These are phyloP conservation scores for Microchrysa polita DNA, from an alignment of 2,888 invertebrate species.

Conservation along the genomic window DNA sequence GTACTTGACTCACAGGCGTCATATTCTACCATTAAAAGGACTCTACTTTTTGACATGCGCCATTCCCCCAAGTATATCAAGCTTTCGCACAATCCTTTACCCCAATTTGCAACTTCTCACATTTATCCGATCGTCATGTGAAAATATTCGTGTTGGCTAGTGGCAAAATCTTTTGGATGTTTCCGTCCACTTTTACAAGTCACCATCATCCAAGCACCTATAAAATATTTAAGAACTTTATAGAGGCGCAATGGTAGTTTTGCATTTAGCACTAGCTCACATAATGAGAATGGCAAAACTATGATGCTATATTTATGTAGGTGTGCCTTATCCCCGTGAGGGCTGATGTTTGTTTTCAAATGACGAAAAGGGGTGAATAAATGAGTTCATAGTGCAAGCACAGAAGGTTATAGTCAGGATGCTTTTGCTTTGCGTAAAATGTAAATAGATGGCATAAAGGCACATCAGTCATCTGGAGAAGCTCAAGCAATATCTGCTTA, in stretches of 20 bases:
- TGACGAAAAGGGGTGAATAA: neutral
- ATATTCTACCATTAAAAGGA: neutral
- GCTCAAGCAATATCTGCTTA: constrained; percentile 7
- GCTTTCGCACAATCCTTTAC: constrained; percentile 9
- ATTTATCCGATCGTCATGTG: neutral
- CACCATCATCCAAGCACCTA: constrained; percentile 1
- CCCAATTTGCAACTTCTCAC: constrained; percentile 12
- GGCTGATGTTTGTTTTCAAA: neutral
- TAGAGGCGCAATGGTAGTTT: neutral
- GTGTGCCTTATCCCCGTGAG: neutral
- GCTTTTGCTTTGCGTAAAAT: constrained; percentile 4
- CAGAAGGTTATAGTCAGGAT: constrained; percentile 1
- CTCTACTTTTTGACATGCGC: constrained; percentile 14
- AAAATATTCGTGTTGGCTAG: neutral
- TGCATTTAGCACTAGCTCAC: neutral
- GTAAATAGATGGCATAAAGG: constrained; percentile 31
- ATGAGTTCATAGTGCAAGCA: constrained; percentile 18
- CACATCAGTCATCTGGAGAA: constrained; percentile 30
- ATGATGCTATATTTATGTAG: neutral
- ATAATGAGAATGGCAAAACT: neutral
- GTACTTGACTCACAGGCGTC: too few relatives aligned
- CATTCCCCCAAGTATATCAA: neutral
- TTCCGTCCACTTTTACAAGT: constrained; percentile 31
- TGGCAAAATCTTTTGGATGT: constrained; percentile 32
- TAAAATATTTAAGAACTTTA: constrained; percentile 21